Conservation (phyloP, 2,797 vertebrate genomes). For the Setipinna tenuifilis region DNA sequence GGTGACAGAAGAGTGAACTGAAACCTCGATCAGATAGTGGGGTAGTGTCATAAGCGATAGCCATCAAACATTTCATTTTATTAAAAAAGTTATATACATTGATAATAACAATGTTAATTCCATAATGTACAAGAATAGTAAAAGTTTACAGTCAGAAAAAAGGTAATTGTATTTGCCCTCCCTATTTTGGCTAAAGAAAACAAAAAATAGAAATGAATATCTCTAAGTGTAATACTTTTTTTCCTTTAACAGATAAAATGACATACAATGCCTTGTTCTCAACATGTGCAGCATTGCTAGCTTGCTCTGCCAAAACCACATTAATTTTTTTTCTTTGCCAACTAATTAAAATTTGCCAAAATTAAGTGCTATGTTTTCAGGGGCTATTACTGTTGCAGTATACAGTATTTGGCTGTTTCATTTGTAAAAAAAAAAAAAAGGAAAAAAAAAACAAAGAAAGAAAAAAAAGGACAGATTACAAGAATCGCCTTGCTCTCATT, state of each 20-base stretch:
- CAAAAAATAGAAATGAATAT: slow-evolving; percentile 69
- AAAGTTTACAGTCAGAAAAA: slow-evolving; percentile 78
- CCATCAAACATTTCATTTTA: slow-evolving; percentile 56
- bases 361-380: slow-evolving; percentile 66
- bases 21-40: slow-evolving; percentile 35
- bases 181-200: slow-evolving; percentile 69
- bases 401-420: slow-evolving; percentile 64
- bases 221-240: slow-evolving; percentile 82
- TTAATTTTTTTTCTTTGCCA: slow-evolving; percentile 49
- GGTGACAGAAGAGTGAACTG: slow-evolving; percentile 13
- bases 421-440: slow-evolving; percentile 38
- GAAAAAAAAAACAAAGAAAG: slow-evolving; percentile 35
- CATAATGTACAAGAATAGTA: slow-evolving; percentile 80
- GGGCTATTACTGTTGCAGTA: slow-evolving; percentile 55
- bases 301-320: slow-evolving; percentile 66
- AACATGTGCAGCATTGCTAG: slow-evolving; percentile 64
- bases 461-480: slow-evolving; percentile 35
- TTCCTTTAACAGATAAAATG: slow-evolving; percentile 74
- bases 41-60: slow-evolving; percentile 57
- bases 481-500: background rate
- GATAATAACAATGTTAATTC: slow-evolving; percentile 74
- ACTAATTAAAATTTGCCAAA: slow-evolving; percentile 58
- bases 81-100: slow-evolving; percentile 77
- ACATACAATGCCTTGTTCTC: slow-evolving; percentile 78
- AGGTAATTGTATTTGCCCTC: slow-evolving; percentile 68